Conservation (phyloP, 2,113 vertebrate genomes). For the Setophaga petechia region DNA sequence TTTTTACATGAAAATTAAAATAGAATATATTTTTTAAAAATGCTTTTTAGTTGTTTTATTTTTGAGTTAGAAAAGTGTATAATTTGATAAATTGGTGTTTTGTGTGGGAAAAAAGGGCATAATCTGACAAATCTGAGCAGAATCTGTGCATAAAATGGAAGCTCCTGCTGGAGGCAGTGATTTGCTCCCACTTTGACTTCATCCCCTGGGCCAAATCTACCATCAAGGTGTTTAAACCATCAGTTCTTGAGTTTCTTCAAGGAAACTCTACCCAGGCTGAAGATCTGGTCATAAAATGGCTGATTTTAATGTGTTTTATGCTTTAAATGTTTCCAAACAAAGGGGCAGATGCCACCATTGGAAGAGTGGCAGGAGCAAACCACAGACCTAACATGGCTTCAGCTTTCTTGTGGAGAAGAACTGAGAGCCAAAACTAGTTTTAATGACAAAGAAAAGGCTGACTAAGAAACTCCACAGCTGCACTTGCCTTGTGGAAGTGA, state of each 20-base stretch:
- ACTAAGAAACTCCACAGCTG: constrained; percentile 4
- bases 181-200: not conserved
- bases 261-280: not conserved
- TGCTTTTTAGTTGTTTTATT: not conserved
- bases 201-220: not conserved
- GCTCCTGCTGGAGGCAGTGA: not conserved
- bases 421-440: not conserved
- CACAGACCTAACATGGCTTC: not conserved
- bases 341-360: not conserved
- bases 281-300: not conserved
- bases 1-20: not conserved
- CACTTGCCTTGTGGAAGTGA: not conserved
- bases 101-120: not conserved
- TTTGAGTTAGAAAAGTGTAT: not conserved
- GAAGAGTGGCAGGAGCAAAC: not conserved
- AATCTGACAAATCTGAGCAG: not conserved
- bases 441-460: constrained; percentile 20
- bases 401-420: not conserved
- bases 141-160: not conserved
- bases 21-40: not conserved
- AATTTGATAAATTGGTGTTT: not conserved
- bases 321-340: not conserved
- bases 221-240: not conserved
- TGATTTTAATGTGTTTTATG: not conserved
- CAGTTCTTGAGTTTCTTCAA: not conserved